Evolutionary conservation across 2,113 vertebrate genomes (phyloP), one percentile per base, ranked within the genome.

Genomic region (Reinhardtius hippoglossoides): DNA sequence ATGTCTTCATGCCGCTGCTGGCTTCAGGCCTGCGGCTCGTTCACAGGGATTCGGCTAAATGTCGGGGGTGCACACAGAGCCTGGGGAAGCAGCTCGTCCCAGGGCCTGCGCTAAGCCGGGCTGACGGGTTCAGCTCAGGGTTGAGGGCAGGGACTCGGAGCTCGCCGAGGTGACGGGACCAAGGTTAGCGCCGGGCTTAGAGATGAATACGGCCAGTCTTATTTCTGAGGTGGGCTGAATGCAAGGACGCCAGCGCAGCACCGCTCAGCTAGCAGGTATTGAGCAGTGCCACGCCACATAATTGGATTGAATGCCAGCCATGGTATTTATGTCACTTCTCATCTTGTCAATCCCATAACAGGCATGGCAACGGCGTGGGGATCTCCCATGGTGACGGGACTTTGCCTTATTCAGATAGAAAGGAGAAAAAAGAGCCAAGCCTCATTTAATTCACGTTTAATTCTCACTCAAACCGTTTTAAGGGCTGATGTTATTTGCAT

Each of bases 301-400:
- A 99, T 98, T 95, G 97, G 97, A 98, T 97, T 99, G 97, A 97
- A 97, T 95, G 92, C 90, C 86, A 94, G 95, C 96, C 96, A 93
- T 92, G 94, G 97, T 96, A 96, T 97, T 98, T 97, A 94, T 97
- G 97, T 99, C 98, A 99, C 96, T 97, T 98, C 97, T 93, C 95
- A 97, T 99, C 94, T 98, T 95, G 94, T 99, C 98, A 98, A 94
- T 94, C 93, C 94, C 95, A 96, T 96, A 97, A 97, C 96, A 95
- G 95, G 95, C 96, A 90, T 95, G 93, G 95, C 95, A 95, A 95
- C 94, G 93, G 96, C 95, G 95, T 94, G 89, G 91, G 93, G 92
- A 91, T 92, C 89, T 91, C 89, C 93, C 92, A 94, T 94, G 94
- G 92, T 81, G 95, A 95, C 95, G 85, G 86, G 78, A 89, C 86